A percentile compares a stretch with the other conserved stretches of the same genome.
These are phyloP conservation scores for Euplagia quadripunctaria DNA, from an alignment of 2,888 invertebrate genomes.

Conservation along the genomic window DNA sequence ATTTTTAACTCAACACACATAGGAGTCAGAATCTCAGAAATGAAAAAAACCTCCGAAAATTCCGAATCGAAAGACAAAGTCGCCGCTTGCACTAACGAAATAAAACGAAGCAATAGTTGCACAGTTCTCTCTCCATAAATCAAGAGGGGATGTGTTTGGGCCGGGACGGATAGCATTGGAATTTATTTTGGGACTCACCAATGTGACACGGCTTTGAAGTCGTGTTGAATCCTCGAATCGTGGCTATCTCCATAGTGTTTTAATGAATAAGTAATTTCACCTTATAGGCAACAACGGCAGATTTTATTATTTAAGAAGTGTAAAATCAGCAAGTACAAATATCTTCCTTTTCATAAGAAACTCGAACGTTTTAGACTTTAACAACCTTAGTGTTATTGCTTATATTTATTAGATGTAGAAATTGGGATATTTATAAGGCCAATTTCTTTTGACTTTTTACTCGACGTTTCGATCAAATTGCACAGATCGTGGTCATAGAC, in stretches of 20 bases:
- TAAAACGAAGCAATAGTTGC: slow-evolving; percentile 82
- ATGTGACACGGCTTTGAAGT: slow-evolving; percentile 46
- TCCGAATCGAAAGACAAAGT: slow-evolving; percentile 71
- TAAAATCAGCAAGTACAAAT: neutral
- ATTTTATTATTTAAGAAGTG: slow-evolving; percentile 1
- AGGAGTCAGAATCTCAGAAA: slow-evolving; percentile 50
- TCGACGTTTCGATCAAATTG: too few species aligned
- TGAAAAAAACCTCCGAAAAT: slow-evolving; percentile 68
- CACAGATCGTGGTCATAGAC: too few species aligned
- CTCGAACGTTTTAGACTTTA: too few species aligned
- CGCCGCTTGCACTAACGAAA: slow-evolving; percentile 67
- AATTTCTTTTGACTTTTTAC: too few species aligned
- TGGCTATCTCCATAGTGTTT: slow-evolving; percentile 16
- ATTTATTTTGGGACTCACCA: slow-evolving; percentile 75
- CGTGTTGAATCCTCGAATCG: slow-evolving; percentile 14
- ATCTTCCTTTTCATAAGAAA: too few species aligned
- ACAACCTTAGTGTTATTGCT: too few species aligned
- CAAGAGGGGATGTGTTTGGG: slow-evolving; percentile 64
- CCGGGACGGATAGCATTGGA: slow-evolving; percentile 76
- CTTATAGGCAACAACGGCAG: neutral
- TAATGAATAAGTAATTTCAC: slow-evolving; percentile 18
- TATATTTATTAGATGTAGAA: too few species aligned
- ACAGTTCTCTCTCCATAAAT: slow-evolving; percentile 81
- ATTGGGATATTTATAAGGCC: too few species aligned
- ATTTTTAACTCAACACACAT: neutral